Percentiles rank a stretch among this genome's conserved stretches.
Conservation (phyloP, 2,888 invertebrate genomes). For the Mystacides longicornis region DNA sequence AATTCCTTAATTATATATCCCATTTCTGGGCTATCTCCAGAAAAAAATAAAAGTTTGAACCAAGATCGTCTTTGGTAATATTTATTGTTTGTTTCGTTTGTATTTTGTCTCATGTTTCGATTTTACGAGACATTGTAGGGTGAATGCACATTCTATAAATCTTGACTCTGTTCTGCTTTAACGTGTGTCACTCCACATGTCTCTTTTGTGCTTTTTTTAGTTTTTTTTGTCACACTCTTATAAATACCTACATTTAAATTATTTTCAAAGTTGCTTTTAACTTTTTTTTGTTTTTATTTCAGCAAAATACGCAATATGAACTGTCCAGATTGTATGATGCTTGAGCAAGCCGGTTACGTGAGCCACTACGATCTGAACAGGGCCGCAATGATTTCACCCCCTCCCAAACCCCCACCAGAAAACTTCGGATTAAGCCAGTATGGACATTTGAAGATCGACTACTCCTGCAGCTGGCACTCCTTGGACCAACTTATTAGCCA, state of each 20-base stretch:
- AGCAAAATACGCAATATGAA: constrained; percentile 23
- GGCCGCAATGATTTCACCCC: constrained; percentile 29
- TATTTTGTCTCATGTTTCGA: no score
- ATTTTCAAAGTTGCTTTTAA: not conserved
- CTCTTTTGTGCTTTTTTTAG: not conserved
- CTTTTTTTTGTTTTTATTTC: constrained; percentile 7
- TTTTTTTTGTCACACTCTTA: not conserved
- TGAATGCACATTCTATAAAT: no score
- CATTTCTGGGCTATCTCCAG: no score
- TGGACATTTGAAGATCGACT: constrained; percentile 74
- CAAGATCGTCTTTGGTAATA: no score
- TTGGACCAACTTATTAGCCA: constrained; percentile 66
- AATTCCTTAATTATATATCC: no score
- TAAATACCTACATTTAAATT: not conserved
- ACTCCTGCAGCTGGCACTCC: constrained; percentile 76
- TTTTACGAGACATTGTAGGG: no score
- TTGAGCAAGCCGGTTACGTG: constrained; percentile 18
- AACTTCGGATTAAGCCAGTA: constrained; percentile 69
- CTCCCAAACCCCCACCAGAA: constrained; percentile 39
- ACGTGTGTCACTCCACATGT: no score
- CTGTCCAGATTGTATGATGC: constrained; percentile 21
- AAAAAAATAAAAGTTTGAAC: no score
- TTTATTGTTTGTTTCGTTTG: no score
- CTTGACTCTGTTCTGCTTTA: no score
- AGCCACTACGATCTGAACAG: constrained; percentile 14